Evolutionary conservation across 1,140 invertebrate genomes (phyloP).

Genomic region (Danaus plexippus): DNA sequence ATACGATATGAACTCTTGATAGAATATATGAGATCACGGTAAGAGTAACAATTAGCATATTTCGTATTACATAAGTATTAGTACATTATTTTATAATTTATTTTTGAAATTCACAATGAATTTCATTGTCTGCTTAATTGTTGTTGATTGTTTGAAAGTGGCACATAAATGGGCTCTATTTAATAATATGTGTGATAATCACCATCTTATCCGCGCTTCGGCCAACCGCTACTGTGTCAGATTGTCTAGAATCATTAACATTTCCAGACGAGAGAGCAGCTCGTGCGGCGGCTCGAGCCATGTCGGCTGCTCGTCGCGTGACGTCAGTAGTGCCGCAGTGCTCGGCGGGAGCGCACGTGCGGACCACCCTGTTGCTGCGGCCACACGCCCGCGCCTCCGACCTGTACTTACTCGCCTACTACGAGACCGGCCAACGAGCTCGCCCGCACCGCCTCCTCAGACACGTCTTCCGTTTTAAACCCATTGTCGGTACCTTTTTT

Average conservation of each 20-base stretch:
- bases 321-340: conserved; percentile 15
- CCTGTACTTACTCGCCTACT: conserved; percentile 45
- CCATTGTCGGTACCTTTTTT: conserved; percentile 29
- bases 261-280: conserved; percentile 38
- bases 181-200: too few species aligned
- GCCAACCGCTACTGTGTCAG: too few species aligned
- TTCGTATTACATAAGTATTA: too few species aligned
- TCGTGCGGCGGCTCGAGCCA: conserved; percentile 18
- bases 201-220: background rate
- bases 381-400: conserved; percentile 22
- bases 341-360: conserved; percentile 16
- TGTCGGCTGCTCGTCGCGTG: conserved; percentile 27
- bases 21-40: too few species aligned
- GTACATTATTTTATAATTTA: too few species aligned
- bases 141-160: too few species aligned
- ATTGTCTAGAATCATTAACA: background rate
- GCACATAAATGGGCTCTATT: too few species aligned
- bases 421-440: conserved; percentile 33
- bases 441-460: conserved; percentile 44
- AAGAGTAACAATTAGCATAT: too few species aligned
- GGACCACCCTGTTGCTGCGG: conserved; percentile 36
- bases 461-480: conserved; percentile 41
- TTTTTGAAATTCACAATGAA: too few species aligned
- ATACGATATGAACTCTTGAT: too few species aligned
- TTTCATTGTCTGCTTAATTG: too few species aligned